Conservation (phyloP, 1,140 invertebrate species). For the Eueides isabella region DNA sequence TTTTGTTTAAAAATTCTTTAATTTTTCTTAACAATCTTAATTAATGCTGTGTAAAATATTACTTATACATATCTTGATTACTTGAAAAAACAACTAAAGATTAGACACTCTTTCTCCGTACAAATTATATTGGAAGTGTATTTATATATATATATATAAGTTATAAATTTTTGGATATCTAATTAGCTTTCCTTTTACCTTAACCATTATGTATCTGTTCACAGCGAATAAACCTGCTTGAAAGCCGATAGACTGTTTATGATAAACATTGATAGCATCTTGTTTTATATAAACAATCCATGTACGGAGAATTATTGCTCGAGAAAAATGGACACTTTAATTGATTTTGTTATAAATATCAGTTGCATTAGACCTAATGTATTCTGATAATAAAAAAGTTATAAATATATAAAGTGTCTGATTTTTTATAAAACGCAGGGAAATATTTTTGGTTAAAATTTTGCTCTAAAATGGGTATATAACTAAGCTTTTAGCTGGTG, state of each 20-base stretch:
- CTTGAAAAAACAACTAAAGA: no score
- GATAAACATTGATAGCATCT: background rate
- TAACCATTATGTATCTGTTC: background rate
- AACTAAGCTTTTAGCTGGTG: no score
- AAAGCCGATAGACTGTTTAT: background rate
- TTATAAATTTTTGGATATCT: background rate
- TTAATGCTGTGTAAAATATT: background rate
- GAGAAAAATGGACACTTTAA: slow-evolving; percentile 3
- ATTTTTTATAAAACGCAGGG: background rate
- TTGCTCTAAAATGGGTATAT: no score
- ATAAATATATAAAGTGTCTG: background rate
- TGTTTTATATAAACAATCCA: background rate
- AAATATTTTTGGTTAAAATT: background rate
- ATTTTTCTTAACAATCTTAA: background rate
- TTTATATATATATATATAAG: no score
- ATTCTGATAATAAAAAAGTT: slow-evolving; percentile 3
- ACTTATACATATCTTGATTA: no score
- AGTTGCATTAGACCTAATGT: background rate
- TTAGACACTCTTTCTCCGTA: no score
- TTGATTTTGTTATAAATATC: background rate
- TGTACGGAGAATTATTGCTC: background rate
- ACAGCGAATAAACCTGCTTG: background rate
- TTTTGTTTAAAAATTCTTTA: background rate
- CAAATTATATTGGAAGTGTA: no score
- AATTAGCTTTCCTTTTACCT: background rate